Percentiles rank a stretch among this genome's conserved stretches.
These are phyloP conservation scores for Xenentodon cancila DNA, from an alignment of 2,797 vertebrate species.

Conservation along the genomic window DNA sequence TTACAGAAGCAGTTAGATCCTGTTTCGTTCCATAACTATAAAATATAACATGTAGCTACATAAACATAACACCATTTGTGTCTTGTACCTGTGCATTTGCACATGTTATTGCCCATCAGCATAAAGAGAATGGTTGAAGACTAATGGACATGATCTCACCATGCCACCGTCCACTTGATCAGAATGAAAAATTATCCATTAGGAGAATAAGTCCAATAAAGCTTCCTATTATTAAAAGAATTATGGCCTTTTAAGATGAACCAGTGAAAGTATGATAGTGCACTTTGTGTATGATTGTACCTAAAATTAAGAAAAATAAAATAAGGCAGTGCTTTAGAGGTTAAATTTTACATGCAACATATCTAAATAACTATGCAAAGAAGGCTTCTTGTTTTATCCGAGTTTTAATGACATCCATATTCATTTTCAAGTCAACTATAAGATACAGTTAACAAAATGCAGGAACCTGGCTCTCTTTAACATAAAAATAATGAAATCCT, in stretches of 20 bases:
- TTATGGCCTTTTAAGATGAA: neutral
- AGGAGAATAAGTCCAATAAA: neutral
- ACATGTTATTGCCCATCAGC: neutral
- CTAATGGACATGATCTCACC: slow-evolving; percentile 56
- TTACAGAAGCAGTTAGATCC: no score
- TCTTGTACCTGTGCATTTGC: neutral
- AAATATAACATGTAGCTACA: neutral
- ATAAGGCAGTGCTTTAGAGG: neutral
- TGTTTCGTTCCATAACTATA: no score
- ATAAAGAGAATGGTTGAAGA: slow-evolving; percentile 6
- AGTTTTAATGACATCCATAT: no score
- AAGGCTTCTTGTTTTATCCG: no score
- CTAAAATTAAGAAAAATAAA: neutral
- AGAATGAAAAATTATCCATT: slow-evolving; percentile 20
- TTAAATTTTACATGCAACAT: neutral
- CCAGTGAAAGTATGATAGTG: neutral
- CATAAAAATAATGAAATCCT: no score
- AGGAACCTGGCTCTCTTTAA: no score
- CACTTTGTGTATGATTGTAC: neutral
- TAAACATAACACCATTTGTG: neutral
- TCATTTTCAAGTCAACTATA: no score
- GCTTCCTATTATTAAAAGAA: slow-evolving; percentile 8
- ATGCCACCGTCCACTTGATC: slow-evolving; percentile 31
- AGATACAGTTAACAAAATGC: no score
- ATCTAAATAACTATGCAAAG: neutral